Evolutionary conservation across 2,113 vertebrate species (phyloP).

Genomic region (Clarias macrocephalus): DNA sequence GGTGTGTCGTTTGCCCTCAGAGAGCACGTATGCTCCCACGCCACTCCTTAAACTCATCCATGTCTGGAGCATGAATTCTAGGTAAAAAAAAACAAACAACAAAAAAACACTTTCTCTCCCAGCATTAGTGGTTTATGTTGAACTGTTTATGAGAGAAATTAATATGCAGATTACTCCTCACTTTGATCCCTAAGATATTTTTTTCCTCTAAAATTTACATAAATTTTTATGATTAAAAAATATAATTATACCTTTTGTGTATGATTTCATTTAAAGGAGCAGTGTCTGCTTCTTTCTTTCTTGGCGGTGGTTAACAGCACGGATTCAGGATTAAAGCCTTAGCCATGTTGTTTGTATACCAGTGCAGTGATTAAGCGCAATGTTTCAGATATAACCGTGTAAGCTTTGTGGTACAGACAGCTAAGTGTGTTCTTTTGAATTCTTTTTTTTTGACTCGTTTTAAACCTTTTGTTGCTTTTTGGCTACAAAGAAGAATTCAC

Average conservation of each 20-base stretch:
- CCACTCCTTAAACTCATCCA: slow-evolving; percentile 89
- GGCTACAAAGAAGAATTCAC: too few species aligned
- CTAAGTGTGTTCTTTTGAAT: not conserved
- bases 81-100: slow-evolving; percentile 67
- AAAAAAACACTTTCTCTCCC: not conserved
- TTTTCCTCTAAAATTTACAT: too few species aligned
- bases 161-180: not conserved
- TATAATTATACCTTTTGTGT: too few species aligned
- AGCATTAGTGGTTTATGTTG: not conserved
- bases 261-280: too few species aligned
- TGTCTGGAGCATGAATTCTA: slow-evolving; percentile 87
- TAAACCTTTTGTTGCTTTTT: too few species aligned
- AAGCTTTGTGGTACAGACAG: not conserved
- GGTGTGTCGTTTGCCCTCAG: slow-evolving; percentile 85
- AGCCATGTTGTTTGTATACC: not conserved
- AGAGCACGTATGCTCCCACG: slow-evolving; percentile 91
- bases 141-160: not conserved
- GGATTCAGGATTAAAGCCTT: not conserved
- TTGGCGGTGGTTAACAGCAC: too few species aligned
- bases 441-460: too few species aligned
- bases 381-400: not conserved
- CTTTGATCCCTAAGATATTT: not conserved
- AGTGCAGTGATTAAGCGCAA: not conserved
- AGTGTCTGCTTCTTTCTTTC: too few species aligned
- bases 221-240: too few species aligned